phyloP scores from a whole-genome alignment of 2,888 invertebrate genomes.

The Neria commutata region DNA sequence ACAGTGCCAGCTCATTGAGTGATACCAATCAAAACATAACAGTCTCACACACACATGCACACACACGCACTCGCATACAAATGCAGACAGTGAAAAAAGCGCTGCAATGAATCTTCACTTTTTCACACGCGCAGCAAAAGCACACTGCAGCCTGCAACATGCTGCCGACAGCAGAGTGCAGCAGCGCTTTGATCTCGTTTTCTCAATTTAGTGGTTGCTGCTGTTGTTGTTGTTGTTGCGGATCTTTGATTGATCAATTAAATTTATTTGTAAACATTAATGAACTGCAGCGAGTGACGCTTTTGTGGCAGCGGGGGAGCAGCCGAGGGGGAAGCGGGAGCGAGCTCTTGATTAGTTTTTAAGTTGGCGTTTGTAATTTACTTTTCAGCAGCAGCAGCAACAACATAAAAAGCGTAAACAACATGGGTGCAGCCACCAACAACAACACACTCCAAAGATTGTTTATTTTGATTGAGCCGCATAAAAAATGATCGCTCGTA shows the following conservation, averaged over 20 bases:
- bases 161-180: too few relatives aligned
- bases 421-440: too few relatives aligned
- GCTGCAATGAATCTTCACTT: constrained; percentile 6
- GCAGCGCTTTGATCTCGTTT: constrained; percentile 33
- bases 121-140: too few relatives aligned
- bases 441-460: too few relatives aligned
- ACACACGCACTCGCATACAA: not conserved
- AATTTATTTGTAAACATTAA: constrained; percentile 57
- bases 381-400: not conserved
- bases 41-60: constrained; percentile 20
- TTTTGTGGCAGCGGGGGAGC: too few relatives aligned
- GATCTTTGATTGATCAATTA: constrained; percentile 58
- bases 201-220: constrained; percentile 30
- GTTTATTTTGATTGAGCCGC: too few relatives aligned
- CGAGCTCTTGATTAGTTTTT: not conserved
- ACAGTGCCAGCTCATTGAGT: constrained; percentile 51
- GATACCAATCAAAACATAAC: constrained; percentile 54
- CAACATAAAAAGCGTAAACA: too few relatives aligned
- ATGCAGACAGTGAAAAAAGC: not conserved
- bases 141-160: too few relatives aligned
- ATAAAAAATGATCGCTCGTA: too few relatives aligned
- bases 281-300: too few relatives aligned
- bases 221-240: constrained; percentile 53
- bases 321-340: too few relatives aligned
- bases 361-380: not conserved